phyloP scores from a whole-genome alignment of 64 coral and sea anemone genomes.

The Stylophora pistillata region DNA sequence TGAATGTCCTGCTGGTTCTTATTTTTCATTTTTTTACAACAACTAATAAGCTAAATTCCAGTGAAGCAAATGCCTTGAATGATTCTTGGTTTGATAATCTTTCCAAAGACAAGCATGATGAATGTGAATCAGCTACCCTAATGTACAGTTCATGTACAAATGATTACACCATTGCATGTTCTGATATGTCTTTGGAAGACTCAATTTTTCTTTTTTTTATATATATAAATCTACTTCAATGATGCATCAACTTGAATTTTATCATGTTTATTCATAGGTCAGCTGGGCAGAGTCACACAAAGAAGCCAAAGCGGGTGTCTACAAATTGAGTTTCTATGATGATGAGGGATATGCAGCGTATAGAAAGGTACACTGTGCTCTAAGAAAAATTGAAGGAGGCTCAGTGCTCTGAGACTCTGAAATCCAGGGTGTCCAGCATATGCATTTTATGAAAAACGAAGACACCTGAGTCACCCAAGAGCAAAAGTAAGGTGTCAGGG shows the following conservation, averaged over 20 bases:
- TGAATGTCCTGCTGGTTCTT: too few relatives aligned
- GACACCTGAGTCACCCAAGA: too few relatives aligned
- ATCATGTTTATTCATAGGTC: constrained; percentile 46
- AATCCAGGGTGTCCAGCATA: too few relatives aligned
- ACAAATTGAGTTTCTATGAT: constrained; percentile 88
- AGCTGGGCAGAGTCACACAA: constrained; percentile 92
- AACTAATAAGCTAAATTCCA: too few relatives aligned
- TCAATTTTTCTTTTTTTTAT: not conserved
- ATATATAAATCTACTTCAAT: not conserved
- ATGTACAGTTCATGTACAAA: not conserved
- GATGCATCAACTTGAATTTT: not conserved
- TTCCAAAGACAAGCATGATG: constrained; percentile 31
- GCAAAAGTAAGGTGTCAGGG: too few relatives aligned
- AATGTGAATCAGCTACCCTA: constrained; percentile 49
- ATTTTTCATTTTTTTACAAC: too few relatives aligned
- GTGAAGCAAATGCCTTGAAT: not conserved
- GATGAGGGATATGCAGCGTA: constrained; percentile 93
- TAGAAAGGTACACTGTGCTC: constrained; percentile 87
- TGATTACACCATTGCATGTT: not conserved
- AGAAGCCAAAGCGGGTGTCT: constrained; percentile 81
- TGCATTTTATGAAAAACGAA: too few relatives aligned
- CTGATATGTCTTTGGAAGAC: constrained; percentile 7
- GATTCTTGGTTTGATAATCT: not conserved
- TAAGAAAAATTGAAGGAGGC: too few relatives aligned
- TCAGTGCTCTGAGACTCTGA: too few relatives aligned